Conservation (phyloP, 2,113 vertebrate genomes). For the Tricholaema leucomelas region DNA sequence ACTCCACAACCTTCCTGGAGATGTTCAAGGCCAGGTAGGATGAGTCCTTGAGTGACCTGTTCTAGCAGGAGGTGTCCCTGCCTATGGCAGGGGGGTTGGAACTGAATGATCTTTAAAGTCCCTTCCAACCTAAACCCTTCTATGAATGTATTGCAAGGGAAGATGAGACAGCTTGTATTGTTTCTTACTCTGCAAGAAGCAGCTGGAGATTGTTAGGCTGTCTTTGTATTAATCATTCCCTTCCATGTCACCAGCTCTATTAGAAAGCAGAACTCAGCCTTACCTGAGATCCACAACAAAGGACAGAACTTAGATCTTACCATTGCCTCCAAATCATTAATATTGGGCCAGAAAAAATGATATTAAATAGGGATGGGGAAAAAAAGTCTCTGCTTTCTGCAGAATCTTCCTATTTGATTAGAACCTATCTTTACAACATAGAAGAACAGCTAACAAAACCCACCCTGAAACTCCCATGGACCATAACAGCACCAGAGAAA, state of each 20-base stretch:
- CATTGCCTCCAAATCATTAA: background rate
- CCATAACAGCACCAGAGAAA: background rate
- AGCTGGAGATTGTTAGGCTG: background rate
- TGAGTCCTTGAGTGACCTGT: too few relatives aligned
- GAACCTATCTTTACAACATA: background rate
- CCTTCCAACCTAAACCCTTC: too few relatives aligned
- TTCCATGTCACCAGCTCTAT: background rate
- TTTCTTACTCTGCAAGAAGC: background rate
- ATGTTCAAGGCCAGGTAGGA: too few relatives aligned
- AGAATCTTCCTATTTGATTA: background rate
- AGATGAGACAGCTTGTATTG: background rate
- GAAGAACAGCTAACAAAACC: background rate
- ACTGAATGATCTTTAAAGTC: too few relatives aligned
- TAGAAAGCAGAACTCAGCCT: background rate
- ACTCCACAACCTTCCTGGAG: too few relatives aligned
- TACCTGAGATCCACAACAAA: background rate
- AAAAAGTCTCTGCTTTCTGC: background rate
- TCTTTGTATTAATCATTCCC: background rate
- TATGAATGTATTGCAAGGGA: background rate
- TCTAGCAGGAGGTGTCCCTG: too few relatives aligned
- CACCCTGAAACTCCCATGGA: background rate
- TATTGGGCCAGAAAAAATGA: background rate
- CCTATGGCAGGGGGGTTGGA: too few relatives aligned
- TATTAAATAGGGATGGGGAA: background rate
- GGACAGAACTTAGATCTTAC: background rate